Evolutionary conservation across 1,140 invertebrate species (phyloP).

Genomic region (Scaptodrosophila lebanonensis): DNA sequence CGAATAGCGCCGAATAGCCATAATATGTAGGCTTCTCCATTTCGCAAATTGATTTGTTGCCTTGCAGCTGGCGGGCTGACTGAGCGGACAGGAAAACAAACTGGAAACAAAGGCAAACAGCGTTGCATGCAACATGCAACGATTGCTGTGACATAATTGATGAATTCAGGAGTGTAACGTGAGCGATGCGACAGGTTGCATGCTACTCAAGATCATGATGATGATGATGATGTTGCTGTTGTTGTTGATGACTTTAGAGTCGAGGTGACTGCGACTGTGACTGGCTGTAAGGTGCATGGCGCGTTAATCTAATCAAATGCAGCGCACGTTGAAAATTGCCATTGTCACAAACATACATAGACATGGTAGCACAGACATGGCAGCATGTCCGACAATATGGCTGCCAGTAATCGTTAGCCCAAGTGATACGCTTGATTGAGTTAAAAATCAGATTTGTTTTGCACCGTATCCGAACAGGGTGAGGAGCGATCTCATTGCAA

Average conservation of each 20-base stretch:
- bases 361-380: not conserved
- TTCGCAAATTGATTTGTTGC: conserved; percentile 25
- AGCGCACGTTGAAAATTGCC: conserved; percentile 35
- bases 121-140: conserved; percentile 24
- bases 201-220: conserved; percentile 9
- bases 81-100: not conserved
- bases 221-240: not conserved
- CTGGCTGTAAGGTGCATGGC: not conserved
- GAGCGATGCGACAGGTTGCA: no score
- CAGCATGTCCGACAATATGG: conserved; percentile 33
- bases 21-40: conserved; percentile 7
- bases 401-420: conserved; percentile 42
- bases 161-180: no score
- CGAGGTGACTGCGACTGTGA: not conserved
- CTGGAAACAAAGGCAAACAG: not conserved
- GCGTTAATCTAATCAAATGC: conserved; percentile 52
- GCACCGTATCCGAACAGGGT: conserved; percentile 12
- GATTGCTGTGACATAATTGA: conserved; percentile 37
- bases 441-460: conserved; percentile 69
- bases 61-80: not conserved
- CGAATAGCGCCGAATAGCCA: not conserved
- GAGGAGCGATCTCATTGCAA: conserved; percentile 58
- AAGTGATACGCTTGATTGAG: conserved; percentile 61
- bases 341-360: conserved; percentile 9
- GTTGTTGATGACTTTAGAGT: not conserved